Conservation (phyloP, 1,140 invertebrate species). For the Ctenoplectra terminalis region DNA sequence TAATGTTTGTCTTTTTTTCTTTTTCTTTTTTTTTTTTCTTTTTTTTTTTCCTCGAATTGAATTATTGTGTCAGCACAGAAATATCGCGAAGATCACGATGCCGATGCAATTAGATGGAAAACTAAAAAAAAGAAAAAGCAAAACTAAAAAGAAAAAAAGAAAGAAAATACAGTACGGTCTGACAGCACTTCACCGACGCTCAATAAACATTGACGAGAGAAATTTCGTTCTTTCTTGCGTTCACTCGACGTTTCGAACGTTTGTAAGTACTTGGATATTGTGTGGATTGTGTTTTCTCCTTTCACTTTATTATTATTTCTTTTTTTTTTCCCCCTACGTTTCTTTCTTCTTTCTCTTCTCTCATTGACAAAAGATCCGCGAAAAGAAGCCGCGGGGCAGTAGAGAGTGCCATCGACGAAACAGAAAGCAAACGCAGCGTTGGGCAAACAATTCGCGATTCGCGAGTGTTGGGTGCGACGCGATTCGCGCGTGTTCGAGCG, state of each 20-base stretch:
- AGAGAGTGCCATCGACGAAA: slow-evolving; percentile 59
- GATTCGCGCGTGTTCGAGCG: not conserved
- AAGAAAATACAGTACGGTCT: slow-evolving; percentile 1
- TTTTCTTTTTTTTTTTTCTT: not conserved
- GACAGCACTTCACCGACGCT: slow-evolving; percentile 52
- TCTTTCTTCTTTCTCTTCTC: not conserved
- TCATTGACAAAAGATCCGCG: not conserved
- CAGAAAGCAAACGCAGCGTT: slow-evolving; percentile 29
- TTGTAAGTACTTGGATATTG: slow-evolving; percentile 62
- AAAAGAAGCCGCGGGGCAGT: not conserved
- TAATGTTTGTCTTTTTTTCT: not conserved
- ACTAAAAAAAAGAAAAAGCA: not conserved
- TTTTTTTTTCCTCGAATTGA: not conserved
- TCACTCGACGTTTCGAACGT: slow-evolving; percentile 49
- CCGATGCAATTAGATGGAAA: not conserved
- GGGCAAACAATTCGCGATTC: not conserved
- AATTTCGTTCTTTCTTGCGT: slow-evolving; percentile 40
- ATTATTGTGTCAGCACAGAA: not conserved
- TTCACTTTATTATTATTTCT: not conserved
- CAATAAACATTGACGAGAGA: slow-evolving; percentile 51
- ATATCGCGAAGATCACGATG: not conserved
- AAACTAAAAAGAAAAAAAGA: not conserved
- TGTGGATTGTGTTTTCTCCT: slow-evolving; percentile 62
- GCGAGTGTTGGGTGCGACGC: not conserved
- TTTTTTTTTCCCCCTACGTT: not conserved